Evolutionary conservation across 1,140 invertebrate genomes (phyloP).

Genomic region (Macrotrachela quadricornifera): DNA sequence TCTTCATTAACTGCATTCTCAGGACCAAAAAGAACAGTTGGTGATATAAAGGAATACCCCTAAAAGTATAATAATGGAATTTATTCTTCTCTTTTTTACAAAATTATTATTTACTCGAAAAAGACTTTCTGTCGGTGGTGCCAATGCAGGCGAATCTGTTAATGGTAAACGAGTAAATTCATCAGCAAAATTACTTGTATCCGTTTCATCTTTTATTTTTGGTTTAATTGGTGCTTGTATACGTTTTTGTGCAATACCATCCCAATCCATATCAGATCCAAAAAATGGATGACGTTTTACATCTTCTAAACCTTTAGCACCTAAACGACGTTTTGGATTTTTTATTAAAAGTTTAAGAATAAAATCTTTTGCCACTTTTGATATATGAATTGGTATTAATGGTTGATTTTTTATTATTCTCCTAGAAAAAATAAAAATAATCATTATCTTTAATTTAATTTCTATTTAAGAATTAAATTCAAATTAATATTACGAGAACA

Average conservation of each 20-base stretch:
- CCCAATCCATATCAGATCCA: slow-evolving; percentile 41
- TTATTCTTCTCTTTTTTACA: too few relatives aligned
- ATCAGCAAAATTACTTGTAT: slow-evolving; percentile 81
- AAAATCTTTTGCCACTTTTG: slow-evolving; percentile 40
- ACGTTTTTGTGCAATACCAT: slow-evolving; percentile 45
- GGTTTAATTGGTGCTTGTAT: slow-evolving; percentile 60
- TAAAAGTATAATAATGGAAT: slow-evolving; percentile 36
- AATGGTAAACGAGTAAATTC: slow-evolving; percentile 77
- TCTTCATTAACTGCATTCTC: slow-evolving; percentile 32
- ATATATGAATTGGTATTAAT: slow-evolving; percentile 52
- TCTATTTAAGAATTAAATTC: too few relatives aligned
- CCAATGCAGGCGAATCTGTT: slow-evolving; percentile 65
- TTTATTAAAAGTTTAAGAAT: slow-evolving; percentile 58
- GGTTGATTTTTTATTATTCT: slow-evolving; percentile 33
- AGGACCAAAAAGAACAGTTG: slow-evolving; percentile 61
- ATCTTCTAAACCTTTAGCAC: slow-evolving; percentile 60
- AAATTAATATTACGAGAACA: too few relatives aligned
- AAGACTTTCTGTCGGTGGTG: slow-evolving; percentile 42
- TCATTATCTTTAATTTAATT: too few relatives aligned
- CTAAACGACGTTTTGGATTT: slow-evolving; percentile 59
- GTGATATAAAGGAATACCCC: slow-evolving; percentile 85
- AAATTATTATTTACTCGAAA: too few relatives aligned
- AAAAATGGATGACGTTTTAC: slow-evolving; percentile 69
- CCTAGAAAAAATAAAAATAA: too few relatives aligned
- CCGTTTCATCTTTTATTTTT: slow-evolving; percentile 53